Conservation (phyloP, 1,140 invertebrate species). For the Solenopsis invicta region DNA sequence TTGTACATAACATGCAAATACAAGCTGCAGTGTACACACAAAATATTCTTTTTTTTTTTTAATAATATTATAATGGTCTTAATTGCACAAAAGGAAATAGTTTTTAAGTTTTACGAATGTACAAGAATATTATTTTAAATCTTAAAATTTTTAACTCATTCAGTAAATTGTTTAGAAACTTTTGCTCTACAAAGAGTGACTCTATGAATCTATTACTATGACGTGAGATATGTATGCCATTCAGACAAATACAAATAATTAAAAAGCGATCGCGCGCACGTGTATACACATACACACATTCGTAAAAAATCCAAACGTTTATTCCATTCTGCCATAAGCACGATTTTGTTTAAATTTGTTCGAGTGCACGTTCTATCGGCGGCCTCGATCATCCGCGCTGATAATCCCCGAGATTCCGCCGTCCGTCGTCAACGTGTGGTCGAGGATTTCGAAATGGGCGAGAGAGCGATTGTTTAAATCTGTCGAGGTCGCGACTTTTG, state of each 20-base stretch:
- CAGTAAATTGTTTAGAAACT: not conserved
- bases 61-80: not conserved
- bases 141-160: not conserved
- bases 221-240: not conserved
- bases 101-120: not conserved
- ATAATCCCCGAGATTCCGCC: not conserved
- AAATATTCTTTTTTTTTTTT: not conserved
- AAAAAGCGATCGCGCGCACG: not conserved
- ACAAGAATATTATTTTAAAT: not conserved
- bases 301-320: not conserved
- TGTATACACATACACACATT: not conserved
- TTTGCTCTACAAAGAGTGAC: not conserved
- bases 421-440: not conserved
- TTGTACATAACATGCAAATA: not conserved
- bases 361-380: not conserved
- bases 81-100: not conserved
- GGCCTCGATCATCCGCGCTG: not conserved
- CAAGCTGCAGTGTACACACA: too few species aligned
- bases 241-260: slow-evolving; percentile 3
- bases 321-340: not conserved
- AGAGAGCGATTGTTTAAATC: not conserved
- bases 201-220: not conserved
- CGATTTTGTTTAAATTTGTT: not conserved
- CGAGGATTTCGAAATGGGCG: not conserved
- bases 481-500: not conserved